Conservation (phyloP, 2,797 vertebrate genomes). For the Phylloscopus collybita region DNA sequence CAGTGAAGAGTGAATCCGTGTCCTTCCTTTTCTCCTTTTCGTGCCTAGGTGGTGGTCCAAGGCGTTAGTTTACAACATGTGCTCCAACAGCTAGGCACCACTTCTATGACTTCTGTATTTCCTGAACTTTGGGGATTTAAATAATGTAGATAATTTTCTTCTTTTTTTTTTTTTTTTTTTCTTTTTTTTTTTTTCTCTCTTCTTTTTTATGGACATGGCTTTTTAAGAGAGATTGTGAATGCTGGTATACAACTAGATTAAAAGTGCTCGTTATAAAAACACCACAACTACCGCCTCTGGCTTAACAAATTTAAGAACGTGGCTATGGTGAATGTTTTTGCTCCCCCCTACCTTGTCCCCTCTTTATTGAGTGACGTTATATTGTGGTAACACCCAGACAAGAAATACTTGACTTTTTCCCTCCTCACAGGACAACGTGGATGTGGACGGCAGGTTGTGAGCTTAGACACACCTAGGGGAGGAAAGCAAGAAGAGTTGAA, state of each 20-base stretch:
- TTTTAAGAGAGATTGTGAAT: conserved; percentile 25
- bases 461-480: conserved; percentile 73
- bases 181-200: neutral
- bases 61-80: conserved; percentile 67
- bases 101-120: conserved; percentile 38
- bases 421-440: conserved; percentile 79
- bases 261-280: conserved; percentile 36
- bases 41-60: conserved; percentile 70
- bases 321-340: conserved; percentile 41
- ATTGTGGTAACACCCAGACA: conserved; percentile 73
- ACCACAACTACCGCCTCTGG: neutral
- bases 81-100: conserved; percentile 56
- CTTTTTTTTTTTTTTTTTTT: neutral
- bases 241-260: conserved; percentile 45
- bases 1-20: conserved; percentile 47
- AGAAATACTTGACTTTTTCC: conserved; percentile 76
- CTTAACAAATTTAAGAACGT: conserved; percentile 53
- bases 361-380: conserved; percentile 56
- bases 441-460: conserved; percentile 74
- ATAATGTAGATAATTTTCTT: conserved; percentile 33
- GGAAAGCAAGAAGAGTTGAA: conserved; percentile 74
- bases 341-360: conserved; percentile 10
- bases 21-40: conserved; percentile 58
- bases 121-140: conserved; percentile 66
- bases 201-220: neutral